Percentiles rank a stretch among this genome's conserved stretches.
These are phyloP conservation scores for Pseudomyrmex gracilis DNA, from an alignment of 1,140 invertebrate species.

Conservation along the genomic window DNA sequence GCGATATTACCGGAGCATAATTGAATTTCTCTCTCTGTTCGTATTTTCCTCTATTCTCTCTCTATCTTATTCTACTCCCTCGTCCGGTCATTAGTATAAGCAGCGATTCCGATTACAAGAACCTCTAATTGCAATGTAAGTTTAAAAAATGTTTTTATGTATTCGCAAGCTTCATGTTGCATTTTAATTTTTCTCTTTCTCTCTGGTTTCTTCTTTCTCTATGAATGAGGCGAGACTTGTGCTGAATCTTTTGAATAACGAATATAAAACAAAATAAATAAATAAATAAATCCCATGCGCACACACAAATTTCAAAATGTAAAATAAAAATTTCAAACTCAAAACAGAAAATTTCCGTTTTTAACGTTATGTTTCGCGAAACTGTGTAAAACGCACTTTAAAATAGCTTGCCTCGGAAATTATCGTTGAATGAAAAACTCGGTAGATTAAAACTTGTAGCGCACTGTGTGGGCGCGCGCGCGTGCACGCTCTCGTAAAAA, in stretches of 20 bases:
- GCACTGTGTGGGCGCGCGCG: too few species aligned
- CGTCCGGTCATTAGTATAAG: slow-evolving; percentile 67
- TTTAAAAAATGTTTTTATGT: slow-evolving; percentile 57
- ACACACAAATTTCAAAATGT: neutral
- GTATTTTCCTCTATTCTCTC: slow-evolving; percentile 14
- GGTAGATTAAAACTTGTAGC: neutral
- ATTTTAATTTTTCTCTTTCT: neutral
- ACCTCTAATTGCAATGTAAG: slow-evolving; percentile 68
- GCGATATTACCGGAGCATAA: slow-evolving; percentile 58
- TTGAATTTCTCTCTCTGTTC: slow-evolving; percentile 47
- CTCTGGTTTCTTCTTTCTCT: neutral
- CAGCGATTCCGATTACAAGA: slow-evolving; percentile 70
- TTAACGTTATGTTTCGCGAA: neutral
- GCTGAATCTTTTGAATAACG: slow-evolving; percentile 7
- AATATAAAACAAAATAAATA: neutral
- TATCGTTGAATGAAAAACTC: neutral
- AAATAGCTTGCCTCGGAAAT: neutral
- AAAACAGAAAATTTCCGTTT: neutral
- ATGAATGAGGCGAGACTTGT: too few species aligned
- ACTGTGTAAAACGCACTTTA: neutral
- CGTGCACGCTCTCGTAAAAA: neutral
- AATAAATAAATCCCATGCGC: neutral
- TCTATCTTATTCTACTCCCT: slow-evolving; percentile 21
- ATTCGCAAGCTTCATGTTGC: slow-evolving; percentile 19
- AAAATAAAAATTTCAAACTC: neutral